Percentiles rank a stretch among this genome's conserved stretches.
Conservation (phyloP, 2,113 vertebrate genomes). For the Cyprinus carpio region DNA sequence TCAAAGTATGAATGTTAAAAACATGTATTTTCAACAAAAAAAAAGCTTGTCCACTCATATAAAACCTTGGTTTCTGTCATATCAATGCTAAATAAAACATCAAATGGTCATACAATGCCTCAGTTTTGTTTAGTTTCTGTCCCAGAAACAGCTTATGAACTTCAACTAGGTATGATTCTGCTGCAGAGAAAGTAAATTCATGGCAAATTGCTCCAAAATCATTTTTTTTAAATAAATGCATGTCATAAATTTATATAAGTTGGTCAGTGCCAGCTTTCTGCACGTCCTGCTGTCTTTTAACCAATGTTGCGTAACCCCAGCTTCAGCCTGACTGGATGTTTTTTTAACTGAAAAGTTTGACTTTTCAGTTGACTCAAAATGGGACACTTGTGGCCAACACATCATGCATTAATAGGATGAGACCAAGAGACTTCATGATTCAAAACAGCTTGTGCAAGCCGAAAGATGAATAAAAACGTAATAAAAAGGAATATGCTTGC, state of each 20-base stretch:
- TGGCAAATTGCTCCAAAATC: background rate
- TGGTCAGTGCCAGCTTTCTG: background rate
- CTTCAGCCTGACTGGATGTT: conserved; percentile 11
- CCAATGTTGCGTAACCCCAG: background rate
- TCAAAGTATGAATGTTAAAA: background rate
- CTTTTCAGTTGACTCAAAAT: conserved; percentile 14
- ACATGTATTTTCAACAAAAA: background rate
- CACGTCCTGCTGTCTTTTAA: conserved; percentile 8
- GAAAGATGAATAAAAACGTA: background rate
- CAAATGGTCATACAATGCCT: too few species aligned
- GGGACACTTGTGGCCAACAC: background rate
- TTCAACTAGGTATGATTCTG: too few species aligned
- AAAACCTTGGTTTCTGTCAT: background rate
- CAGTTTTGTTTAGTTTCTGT: too few species aligned
- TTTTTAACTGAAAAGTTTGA: conserved; percentile 21
- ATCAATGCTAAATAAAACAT: too few species aligned
- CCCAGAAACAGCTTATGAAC: too few species aligned
- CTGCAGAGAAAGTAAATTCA: background rate
- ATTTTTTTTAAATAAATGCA: too few species aligned
- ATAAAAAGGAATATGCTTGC: background rate
- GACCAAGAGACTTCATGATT: conserved; percentile 1
- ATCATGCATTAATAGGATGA: conserved; percentile 24
- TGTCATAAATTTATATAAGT: background rate
- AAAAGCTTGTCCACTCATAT: background rate
- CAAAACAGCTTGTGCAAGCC: background rate